Percentiles rank a stretch among this genome's conserved stretches.
Conservation (phyloP, 1,140 invertebrate genomes). For the Camponotus pennsylvanicus region DNA sequence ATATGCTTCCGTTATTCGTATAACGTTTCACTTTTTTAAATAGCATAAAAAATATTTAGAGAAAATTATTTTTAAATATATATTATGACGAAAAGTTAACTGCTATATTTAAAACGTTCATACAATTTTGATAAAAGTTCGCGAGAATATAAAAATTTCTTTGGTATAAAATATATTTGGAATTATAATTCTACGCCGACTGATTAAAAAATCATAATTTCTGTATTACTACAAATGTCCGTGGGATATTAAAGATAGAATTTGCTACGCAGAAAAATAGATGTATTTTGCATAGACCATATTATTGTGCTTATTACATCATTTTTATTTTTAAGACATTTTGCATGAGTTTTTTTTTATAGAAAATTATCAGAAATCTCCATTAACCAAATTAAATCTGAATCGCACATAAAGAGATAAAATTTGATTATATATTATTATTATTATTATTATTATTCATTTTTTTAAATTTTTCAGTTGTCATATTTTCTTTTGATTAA, state of each 20-base stretch:
- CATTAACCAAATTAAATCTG: background rate
- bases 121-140: background rate
- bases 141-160: background rate
- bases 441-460: too few relatives aligned
- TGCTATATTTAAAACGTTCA: background rate
- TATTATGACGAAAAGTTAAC: background rate
- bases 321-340: too few relatives aligned
- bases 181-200: background rate
- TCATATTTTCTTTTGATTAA: background rate
- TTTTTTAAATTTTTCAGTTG: too few relatives aligned
- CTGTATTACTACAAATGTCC: background rate
- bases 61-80: background rate
- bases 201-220: constrained; percentile 26
- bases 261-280: background rate
- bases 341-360: too few relatives aligned
- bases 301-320: background rate
- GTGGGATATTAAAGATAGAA: background rate
- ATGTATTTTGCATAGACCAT: background rate
- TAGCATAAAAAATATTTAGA: background rate
- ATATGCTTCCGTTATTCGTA: background rate
- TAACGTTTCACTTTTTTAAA: background rate
- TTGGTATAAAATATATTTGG: constrained; percentile 1
- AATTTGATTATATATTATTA: background rate
- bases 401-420: background rate
- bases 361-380: too few relatives aligned